Conservation (phyloP, 2,888 invertebrate species). For the Dynastes hyllus region DNA sequence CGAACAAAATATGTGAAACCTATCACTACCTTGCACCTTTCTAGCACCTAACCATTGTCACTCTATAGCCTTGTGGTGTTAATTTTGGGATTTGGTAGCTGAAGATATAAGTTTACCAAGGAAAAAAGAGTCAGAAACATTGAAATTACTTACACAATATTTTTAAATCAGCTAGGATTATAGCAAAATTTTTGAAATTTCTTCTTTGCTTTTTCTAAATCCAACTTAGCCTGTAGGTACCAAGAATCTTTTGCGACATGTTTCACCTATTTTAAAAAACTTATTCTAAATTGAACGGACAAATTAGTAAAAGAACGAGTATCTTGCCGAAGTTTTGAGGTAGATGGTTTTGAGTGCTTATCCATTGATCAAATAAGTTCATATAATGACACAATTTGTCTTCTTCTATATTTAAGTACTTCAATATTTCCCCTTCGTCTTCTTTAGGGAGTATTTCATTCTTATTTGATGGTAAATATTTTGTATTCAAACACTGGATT, state of each 20-base stretch:
- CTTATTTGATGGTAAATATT: background rate
- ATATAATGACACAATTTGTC: constrained; percentile 36
- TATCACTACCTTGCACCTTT: too few relatives aligned
- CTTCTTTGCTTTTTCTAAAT: constrained; percentile 77
- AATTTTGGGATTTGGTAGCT: background rate
- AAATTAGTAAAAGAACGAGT: background rate
- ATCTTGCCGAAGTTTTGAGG: constrained; percentile 32
- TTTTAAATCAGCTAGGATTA: background rate
- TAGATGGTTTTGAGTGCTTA: constrained; percentile 22
- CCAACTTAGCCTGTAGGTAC: constrained; percentile 76
- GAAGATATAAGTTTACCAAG: too few relatives aligned
- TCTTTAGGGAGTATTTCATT: background rate
- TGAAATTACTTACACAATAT: too few relatives aligned
- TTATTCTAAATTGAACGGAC: background rate
- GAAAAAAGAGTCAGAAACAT: too few relatives aligned
- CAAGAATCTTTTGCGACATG: constrained; percentile 74
- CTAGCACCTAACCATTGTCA: background rate
- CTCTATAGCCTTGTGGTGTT: constrained; percentile 12
- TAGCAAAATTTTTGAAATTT: constrained; percentile 76
- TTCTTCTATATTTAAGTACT: constrained; percentile 9
- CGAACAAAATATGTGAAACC: too few relatives aligned
- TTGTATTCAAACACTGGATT: too few relatives aligned
- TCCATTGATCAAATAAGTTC: constrained; percentile 34
- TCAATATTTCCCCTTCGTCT: background rate
- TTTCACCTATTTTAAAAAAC: constrained; percentile 69